Base-by-base conservation (phyloP, 2,113 vertebrate species). In the Sorex araneus region DNA sequence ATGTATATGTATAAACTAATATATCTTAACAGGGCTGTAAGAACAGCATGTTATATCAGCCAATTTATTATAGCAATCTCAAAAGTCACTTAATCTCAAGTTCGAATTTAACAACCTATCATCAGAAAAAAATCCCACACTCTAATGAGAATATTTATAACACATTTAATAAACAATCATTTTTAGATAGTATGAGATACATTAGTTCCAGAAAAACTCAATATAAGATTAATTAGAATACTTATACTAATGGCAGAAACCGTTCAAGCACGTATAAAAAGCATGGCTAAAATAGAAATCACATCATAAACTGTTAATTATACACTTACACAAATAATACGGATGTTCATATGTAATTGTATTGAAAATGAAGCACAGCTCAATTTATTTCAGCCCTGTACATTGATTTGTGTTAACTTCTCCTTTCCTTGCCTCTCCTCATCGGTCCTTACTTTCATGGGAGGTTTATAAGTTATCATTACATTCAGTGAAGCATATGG, bases 401-500 rank as follows among this genome's bases (percentile, higher is more conserved):
- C 18, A n/a, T 75, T 83, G 75, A 77, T 90, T 90, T 92, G 36
- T 79, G 79, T 88, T 86, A 90, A 86, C 23, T 88, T 86, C 18
- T 34, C 6, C 4, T 50, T 85, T 86, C 28, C 50, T 85, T 30
- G 54, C 54, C 25, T 50, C 30, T 89, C 34, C 67, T 89, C 30
- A 30, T 25, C 47, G 30, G 15, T 18, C 4, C 79, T 88, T 85
- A 60, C 93, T 94, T 94, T 69, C 79, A 63, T 90, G 82, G 70
- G 27, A 89, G 90, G 75, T 83, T 94, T 95, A 50, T 76, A 92
- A 90, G 83, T 93, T 71, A 90, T 92, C 93, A 77, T 92, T 92
- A 80, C 18, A 57, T 80, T 85, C 94, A 95, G 60, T 90, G 91
- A 95, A 92, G 94, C 88, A 95, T 83, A 92, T 92, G 83, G 36